Conservation (phyloP, 1,140 invertebrate genomes). For the Anoplophora glabripennis region DNA sequence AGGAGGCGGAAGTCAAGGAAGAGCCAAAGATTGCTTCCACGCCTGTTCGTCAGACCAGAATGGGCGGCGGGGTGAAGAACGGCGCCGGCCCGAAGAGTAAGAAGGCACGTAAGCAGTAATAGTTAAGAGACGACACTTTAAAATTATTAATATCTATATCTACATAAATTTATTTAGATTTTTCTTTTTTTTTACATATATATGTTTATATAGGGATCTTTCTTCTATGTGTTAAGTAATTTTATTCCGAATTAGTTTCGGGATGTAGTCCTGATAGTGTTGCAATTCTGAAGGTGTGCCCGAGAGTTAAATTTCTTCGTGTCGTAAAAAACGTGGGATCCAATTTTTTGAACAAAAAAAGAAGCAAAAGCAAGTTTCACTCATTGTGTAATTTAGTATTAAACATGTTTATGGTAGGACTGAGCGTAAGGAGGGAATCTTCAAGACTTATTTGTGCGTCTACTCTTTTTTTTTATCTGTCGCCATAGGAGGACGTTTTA, state of each 20-base stretch:
- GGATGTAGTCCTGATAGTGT: neutral
- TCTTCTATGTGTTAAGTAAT: too few species aligned
- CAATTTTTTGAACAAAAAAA: too few species aligned
- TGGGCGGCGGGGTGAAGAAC: conserved; percentile 4
- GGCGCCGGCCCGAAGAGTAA: conserved; percentile 24
- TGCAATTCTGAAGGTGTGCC: neutral
- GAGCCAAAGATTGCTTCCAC: conserved; percentile 6
- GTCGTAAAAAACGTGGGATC: neutral
- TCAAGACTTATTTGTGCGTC: too few species aligned
- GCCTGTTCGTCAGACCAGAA: neutral
- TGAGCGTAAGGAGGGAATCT: too few species aligned
- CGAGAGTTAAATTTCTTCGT: neutral
- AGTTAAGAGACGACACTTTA: neutral
- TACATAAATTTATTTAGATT: neutral
- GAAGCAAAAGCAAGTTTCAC: too few species aligned
- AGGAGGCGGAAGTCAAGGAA: conserved; percentile 17
- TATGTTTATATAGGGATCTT: neutral
- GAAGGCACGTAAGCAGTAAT: conserved; percentile 15
- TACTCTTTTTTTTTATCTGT: too few species aligned
- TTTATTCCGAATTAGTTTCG: neutral
- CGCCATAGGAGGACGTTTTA: too few species aligned
- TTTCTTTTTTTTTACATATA: neutral
- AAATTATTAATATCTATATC: neutral
- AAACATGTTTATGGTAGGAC: too few species aligned
- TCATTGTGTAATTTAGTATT: too few species aligned